Evolutionary conservation across 1,140 invertebrate genomes (phyloP).

Genomic region (Micrasema minimum): DNA sequence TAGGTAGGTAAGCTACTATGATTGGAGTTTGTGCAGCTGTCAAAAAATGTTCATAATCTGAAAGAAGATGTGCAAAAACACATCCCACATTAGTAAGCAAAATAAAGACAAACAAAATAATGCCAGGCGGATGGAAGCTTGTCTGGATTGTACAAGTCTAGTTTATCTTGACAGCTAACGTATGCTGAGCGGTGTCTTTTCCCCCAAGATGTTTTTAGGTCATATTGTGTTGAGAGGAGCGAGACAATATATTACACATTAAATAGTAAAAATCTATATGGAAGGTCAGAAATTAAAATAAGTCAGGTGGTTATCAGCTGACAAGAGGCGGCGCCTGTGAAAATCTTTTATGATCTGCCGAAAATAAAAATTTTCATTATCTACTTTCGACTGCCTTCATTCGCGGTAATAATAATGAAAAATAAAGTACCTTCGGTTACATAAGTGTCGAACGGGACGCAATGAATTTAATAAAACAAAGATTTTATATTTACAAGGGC

Average conservation of each 20-base stretch:
- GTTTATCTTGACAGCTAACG: slow-evolving; percentile 24
- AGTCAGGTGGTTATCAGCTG: slow-evolving; percentile 45
- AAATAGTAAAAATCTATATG: slow-evolving; percentile 3
- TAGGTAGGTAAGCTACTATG: background rate
- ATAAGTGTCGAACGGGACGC: slow-evolving; percentile 16
- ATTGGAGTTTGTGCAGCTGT: slow-evolving; percentile 15
- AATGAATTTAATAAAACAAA: background rate
- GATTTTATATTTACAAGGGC: slow-evolving; percentile 18
- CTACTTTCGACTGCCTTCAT: slow-evolving; percentile 14
- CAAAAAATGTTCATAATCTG: background rate
- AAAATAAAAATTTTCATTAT: slow-evolving; percentile 38
- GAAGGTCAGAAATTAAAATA: slow-evolving; percentile 34
- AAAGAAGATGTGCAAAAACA: slow-evolving; percentile 2
- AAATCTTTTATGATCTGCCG: slow-evolving; percentile 29
- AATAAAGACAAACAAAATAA: slow-evolving; percentile 17
- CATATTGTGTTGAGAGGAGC: background rate
- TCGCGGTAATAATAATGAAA: slow-evolving; percentile 1
- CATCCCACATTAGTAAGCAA: slow-evolving; percentile 8
- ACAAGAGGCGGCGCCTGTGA: slow-evolving; percentile 36
- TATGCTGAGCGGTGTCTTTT: slow-evolving; percentile 6
- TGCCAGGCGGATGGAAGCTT: slow-evolving; percentile 1
- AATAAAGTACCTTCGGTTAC: slow-evolving; percentile 20
- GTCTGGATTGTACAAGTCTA: background rate
- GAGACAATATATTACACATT: slow-evolving; percentile 8
- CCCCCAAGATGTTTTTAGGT: slow-evolving; percentile 5